Evolutionary conservation across 2,113 vertebrate species (phyloP).

Genomic region (Tursiops truncatus): DNA sequence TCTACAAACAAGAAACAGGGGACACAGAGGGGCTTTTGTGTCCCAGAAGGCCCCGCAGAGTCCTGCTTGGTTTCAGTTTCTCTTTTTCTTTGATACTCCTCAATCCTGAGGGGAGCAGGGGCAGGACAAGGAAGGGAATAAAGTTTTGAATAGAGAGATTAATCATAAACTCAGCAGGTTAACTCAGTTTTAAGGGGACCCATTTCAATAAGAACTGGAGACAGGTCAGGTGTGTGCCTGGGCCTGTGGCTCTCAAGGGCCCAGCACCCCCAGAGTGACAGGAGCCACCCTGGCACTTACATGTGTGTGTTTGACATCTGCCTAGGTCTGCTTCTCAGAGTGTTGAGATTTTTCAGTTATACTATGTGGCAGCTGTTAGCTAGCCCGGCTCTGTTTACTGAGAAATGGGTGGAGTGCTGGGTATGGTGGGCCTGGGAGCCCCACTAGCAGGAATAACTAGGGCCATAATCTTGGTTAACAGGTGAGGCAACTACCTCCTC

Average conservation of each 20-base stretch:
- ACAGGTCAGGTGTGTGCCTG: neutral
- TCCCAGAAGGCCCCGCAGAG: neutral
- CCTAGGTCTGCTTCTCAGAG: neutral
- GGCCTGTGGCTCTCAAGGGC: neutral
- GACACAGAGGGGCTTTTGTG: neutral
- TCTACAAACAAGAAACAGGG: neutral
- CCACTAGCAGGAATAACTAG: neutral
- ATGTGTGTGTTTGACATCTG: neutral
- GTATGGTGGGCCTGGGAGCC: neutral
- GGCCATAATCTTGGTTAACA: neutral
- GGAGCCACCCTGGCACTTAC: neutral
- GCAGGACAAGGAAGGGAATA: neutral
- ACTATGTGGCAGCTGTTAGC: neutral
- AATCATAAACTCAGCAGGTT: neutral
- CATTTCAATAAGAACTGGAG: neutral
- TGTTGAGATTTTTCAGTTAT: neutral
- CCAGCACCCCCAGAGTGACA: no score
- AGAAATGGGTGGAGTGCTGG: neutral
- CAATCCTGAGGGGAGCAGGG: neutral
- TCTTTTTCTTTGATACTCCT: neutral
- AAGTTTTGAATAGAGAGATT: neutral
- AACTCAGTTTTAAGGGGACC: neutral
- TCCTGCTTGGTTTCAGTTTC: neutral
- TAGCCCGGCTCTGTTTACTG: neutral
- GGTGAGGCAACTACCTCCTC: neutral